Evolutionary conservation across 1,140 invertebrate species (phyloP).

Genomic region (Brachionus koreanus): DNA sequence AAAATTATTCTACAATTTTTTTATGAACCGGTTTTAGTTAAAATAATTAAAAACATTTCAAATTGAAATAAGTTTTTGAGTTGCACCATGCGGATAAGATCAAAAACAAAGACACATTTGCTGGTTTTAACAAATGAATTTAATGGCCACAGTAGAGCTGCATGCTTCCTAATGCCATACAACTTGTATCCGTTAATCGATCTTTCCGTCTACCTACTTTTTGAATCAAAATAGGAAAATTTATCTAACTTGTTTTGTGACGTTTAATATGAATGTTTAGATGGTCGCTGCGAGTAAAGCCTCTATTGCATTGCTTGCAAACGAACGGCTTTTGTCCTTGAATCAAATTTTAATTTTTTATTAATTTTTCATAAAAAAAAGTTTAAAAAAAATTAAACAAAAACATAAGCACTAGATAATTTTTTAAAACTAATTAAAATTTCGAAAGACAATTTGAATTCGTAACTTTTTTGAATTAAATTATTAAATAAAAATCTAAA

Average conservation of each 20-base stretch:
- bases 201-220: neutral
- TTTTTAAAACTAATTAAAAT: too few species aligned
- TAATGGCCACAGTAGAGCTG: neutral
- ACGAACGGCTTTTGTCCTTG: slow-evolving; percentile 83
- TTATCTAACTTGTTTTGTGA: slow-evolving; percentile 21
- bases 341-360: neutral
- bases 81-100: neutral
- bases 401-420: too few species aligned
- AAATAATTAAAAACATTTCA: neutral
- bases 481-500: too few species aligned
- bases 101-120: neutral
- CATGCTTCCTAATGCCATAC: neutral
- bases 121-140: neutral
- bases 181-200: neutral
- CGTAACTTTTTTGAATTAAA: too few species aligned
- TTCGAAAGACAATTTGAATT: too few species aligned
- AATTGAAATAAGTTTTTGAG: neutral
- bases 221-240: neutral
- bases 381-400: too few species aligned
- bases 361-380: too few species aligned
- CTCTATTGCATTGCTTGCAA: slow-evolving; percentile 85
- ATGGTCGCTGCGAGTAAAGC: slow-evolving; percentile 91
- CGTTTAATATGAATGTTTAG: slow-evolving; percentile 77
- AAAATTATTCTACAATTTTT: neutral
- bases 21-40: slow-evolving; percentile 1